Evolutionary conservation across 2,113 vertebrate genomes (phyloP), one percentile per base, ranked within the genome.

Genomic region (Ranitomeya imitator): DNA sequence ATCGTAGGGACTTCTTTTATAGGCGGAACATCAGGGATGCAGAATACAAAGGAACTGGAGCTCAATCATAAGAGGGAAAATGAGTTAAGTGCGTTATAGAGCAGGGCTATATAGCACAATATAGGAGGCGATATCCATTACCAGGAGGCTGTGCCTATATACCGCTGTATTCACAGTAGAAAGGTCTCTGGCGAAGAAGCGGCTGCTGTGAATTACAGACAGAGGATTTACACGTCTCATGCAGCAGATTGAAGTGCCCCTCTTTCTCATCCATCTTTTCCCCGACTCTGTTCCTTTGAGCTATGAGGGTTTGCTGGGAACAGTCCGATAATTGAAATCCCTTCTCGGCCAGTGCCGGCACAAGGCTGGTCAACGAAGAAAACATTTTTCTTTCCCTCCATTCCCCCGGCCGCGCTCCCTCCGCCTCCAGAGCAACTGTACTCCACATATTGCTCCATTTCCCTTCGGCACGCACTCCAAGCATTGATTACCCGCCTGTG

Each of bases 281-380:
- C 89, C 81, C 82, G 51, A 14, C 82, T 84, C 82, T 84, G 82
- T 69, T 84, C 65, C 86, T 90, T 86, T 86, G 87, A 86, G 85
- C 86, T 90, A 89, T 85, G 89, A 89, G 83, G 87, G 79, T 88
- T 73, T 61, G 71, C 26, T 76, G 37, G 67, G 88, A 86, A 88
- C 73, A 80, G 86, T 81, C 83, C 90, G 77, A 89, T 92, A 90
- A 92, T 90, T 92, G 88, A 92, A 91, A 91, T 91, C 90, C 81
- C 76, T 89, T 80, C 83, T 69, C 83, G 52, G 61, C 89, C 90
- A 59, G 78, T 79, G 79, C 73, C 63, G 82, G 74, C 85, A 59
- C 87, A 84, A 77, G 80, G 85, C 90, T 78, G 89, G 90, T 90
- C 91, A 91, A 89, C 89, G 89, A 80, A 88, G 90, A 82, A 86